These are phyloP conservation scores for Chaetops frenatus DNA, from an alignment of 2,113 vertebrate species.

Conservation along the genomic window DNA sequence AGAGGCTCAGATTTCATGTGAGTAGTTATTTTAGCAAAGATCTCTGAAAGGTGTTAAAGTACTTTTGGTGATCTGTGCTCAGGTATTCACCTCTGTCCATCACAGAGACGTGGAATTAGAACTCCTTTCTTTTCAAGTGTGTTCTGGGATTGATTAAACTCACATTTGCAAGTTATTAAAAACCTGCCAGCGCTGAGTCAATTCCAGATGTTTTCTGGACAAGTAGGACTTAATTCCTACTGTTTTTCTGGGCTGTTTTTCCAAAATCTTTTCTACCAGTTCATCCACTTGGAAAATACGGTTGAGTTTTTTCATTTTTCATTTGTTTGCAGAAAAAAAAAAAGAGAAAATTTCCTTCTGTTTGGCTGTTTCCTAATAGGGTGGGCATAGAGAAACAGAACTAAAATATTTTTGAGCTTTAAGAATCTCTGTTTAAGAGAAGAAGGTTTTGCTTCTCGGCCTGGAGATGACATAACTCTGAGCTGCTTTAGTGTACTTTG, in stretches of 20 bases:
- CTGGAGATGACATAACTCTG: background rate
- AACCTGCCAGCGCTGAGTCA: background rate
- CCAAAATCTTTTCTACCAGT: background rate
- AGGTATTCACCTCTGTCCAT: background rate
- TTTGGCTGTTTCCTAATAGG: background rate
- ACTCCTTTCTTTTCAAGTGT: background rate
- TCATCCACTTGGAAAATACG: background rate
- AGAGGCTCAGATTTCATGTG: background rate
- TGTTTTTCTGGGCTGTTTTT: accelerated
- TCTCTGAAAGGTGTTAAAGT: background rate
- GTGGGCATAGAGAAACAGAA: background rate
- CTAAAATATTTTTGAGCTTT: background rate
- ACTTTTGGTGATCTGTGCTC: background rate
- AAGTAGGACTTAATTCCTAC: background rate
- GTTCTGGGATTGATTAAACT: background rate
- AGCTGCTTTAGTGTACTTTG: background rate
- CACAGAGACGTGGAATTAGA: background rate
- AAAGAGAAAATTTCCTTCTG: background rate
- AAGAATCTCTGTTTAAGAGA: background rate
- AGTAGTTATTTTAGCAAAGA: background rate
- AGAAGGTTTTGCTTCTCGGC: background rate
- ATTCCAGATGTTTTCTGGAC: background rate
- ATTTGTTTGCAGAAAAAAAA: background rate
- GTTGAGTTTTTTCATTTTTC: background rate
- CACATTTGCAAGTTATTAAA: background rate